Conservation (phyloP, 1,140 invertebrate genomes). For the Luehdorfia chinensis region DNA sequence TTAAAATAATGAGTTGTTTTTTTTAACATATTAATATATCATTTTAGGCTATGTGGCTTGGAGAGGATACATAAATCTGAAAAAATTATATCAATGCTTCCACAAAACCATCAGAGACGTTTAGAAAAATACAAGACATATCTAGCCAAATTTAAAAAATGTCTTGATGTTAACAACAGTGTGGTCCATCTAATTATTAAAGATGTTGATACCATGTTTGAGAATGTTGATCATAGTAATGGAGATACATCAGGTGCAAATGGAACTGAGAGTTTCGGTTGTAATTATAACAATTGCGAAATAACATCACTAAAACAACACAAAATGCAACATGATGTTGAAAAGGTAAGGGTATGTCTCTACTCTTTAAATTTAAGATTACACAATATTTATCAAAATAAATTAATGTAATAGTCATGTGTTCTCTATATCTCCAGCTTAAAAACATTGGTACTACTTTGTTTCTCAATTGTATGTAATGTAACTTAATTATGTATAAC, state of each 20-base stretch:
- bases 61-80: conserved; percentile 85
- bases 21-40: too few species aligned
- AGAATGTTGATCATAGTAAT: conserved; percentile 58
- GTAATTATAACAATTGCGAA: conserved; percentile 64
- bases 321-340: conserved; percentile 70
- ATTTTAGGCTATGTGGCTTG: conserved; percentile 74
- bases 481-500: too few species aligned
- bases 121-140: conserved; percentile 87
- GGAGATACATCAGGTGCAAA: conserved; percentile 36
- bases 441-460: too few species aligned
- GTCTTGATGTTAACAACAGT: conserved; percentile 90
- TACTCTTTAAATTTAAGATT: background rate
- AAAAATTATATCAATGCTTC: conserved; percentile 85
- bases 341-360: conserved; percentile 48
- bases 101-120: conserved; percentile 85
- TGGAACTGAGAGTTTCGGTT: conserved; percentile 52
- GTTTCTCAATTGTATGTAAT: too few species aligned
- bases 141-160: conserved; percentile 84
- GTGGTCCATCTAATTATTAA: conserved; percentile 91
- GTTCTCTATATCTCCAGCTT: too few species aligned
- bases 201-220: conserved; percentile 90
- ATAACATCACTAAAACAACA: conserved; percentile 57
- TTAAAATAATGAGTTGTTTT: background rate
- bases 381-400: too few species aligned
- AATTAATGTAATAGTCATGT: too few species aligned